Evolutionary conservation across 92 coral and sea anemone genomes (phyloP), one percentile per base, ranked within the genome.

Genomic region (Epizoanthus scotinus): DNA sequence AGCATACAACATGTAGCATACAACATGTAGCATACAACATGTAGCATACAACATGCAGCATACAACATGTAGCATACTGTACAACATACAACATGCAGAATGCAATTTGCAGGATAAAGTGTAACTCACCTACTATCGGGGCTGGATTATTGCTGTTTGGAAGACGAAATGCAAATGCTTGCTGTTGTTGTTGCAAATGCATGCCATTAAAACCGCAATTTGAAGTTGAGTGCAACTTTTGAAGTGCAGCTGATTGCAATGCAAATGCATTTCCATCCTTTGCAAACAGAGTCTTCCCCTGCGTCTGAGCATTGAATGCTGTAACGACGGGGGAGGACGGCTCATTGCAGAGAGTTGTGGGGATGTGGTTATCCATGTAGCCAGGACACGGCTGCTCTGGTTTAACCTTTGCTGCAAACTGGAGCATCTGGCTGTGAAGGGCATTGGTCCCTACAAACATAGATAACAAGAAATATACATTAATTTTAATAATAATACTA

Each of bases 381-480:
- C 86, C 86, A 28, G 82, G 73, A 70, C 94, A 87, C 86, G 91
- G 88, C 82, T 92, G 97, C 71, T 92, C 97, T 63, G 97, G 97
- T 86, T 92, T 92, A 52, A 92, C 84, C 80, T 92, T 92, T 28
- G 94, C 89, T 47, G 94, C 91, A 70, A 87, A 92, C 64, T 85
- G 94, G 53, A 92, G 84, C 66, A 90, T 89, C 15, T 89, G 90
- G 12, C 90, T 83, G 34, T 91, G 95, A 26, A 89, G 86, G 21
- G 90, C 74, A 66, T 82, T 84, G 27, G 91, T 63, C 38, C 95
- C 95, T 91, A 15, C 52, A 47, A 47, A 47, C 52, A 47, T 15
- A 47, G 52, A 47, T 47, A 47, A 47, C 52, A 55, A 53, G 40
- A 44, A 29, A 42, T 47, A 70, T 34, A 36, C 0, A n/a, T 38